These are phyloP conservation scores for Corythoichthys haematopterus DNA, from an alignment of 2,113 vertebrate species.

Conservation along the genomic window DNA sequence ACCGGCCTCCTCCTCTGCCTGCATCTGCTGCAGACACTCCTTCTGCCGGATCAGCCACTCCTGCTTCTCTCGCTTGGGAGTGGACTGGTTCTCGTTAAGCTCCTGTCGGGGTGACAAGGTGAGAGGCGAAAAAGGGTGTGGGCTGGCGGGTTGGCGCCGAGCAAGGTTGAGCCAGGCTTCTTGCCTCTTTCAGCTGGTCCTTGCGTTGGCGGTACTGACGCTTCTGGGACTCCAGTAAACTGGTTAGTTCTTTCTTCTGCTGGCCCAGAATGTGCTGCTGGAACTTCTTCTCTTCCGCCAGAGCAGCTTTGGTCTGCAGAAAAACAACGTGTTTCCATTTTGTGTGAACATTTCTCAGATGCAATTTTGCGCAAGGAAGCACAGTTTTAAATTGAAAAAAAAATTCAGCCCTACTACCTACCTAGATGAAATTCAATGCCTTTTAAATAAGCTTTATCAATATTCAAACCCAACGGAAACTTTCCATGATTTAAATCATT, in stretches of 20 bases:
- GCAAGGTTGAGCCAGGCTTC: not conserved
- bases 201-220: conserved; percentile 86
- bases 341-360: too few species aligned
- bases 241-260: conserved; percentile 87
- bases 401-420: too few species aligned
- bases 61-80: conserved; percentile 87
- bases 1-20: conserved; percentile 85
- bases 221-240: conserved; percentile 82
- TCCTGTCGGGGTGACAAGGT: conserved; percentile 64
- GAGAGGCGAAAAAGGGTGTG: not conserved
- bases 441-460: too few species aligned
- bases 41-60: conserved; percentile 89
- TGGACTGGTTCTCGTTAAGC: conserved; percentile 86
- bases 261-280: conserved; percentile 88
- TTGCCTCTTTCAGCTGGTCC: conserved; percentile 87
- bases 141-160: not conserved
- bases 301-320: conserved; percentile 72
- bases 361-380: not conserved
- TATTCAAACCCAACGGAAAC: too few species aligned
- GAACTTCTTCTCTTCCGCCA: conserved; percentile 86
- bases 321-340: not conserved
- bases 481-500: too few species aligned
- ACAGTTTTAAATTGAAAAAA: too few species aligned
- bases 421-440: too few species aligned
- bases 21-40: conserved; percentile 85